These are phyloP conservation scores for Pherbina coryleti DNA, from an alignment of 2,888 invertebrate species.

Conservation along the genomic window DNA sequence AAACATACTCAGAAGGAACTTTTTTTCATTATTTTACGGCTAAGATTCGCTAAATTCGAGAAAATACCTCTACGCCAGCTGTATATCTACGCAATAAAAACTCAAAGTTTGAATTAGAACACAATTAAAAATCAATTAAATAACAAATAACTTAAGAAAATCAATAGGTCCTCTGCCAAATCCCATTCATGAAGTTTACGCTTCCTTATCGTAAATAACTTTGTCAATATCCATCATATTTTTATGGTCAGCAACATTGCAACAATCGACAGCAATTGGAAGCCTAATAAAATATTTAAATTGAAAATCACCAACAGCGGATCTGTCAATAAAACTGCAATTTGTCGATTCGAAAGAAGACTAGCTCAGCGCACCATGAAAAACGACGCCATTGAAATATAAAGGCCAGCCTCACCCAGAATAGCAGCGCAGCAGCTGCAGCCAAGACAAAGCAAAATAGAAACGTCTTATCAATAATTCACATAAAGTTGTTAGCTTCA, in stretches of 20 bases:
- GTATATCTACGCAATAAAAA: no score
- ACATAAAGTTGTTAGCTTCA: constrained; percentile 35
- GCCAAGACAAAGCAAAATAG: neutral
- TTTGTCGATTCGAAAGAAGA: constrained; percentile 34
- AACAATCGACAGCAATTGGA: constrained; percentile 27
- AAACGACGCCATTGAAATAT: neutral
- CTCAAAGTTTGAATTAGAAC: no score
- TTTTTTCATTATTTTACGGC: no score
- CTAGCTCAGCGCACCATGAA: constrained; percentile 23
- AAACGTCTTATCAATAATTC: constrained; percentile 35
- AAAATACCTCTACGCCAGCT: no score
- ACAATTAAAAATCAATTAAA: no score
- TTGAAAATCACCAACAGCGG: constrained; percentile 37
- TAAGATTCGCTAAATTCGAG: no score
- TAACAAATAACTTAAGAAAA: no score
- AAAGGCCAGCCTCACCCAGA: constrained; percentile 4
- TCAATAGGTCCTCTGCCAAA: no score
- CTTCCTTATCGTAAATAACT: no score
- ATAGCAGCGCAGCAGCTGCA: neutral
- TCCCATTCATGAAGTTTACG: no score
- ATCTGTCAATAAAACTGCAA: constrained; percentile 39
- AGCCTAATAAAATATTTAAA: constrained; percentile 35
- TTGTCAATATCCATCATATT: no score
- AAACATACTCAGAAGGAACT: no score
- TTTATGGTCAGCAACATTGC: constrained; percentile 23